Conservation (phyloP, 2,113 vertebrate species). For the Channa argus region DNA sequence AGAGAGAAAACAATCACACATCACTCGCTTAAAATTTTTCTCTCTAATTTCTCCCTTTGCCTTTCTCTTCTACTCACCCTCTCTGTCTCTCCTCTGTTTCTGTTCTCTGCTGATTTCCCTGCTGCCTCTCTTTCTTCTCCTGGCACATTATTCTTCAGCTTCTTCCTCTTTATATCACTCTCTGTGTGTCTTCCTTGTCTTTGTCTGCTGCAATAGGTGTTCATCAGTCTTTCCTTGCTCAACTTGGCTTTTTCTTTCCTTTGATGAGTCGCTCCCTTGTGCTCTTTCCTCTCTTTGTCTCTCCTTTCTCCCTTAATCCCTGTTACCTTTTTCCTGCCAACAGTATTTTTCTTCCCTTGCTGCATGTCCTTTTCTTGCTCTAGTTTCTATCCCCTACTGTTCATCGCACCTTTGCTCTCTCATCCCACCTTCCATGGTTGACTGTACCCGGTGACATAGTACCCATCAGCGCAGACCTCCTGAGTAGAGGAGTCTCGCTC, state of each 20-base stretch:
- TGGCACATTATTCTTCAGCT: constrained; percentile 63
- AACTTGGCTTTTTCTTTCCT: constrained; percentile 56
- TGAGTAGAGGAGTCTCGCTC: constrained; percentile 74
- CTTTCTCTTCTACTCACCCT: constrained; percentile 68
- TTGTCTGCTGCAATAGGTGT: constrained; percentile 70
- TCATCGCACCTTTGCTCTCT: constrained; percentile 37
- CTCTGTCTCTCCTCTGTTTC: constrained; percentile 49
- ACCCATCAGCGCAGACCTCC: constrained; percentile 75
- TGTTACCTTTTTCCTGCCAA: constrained; percentile 28
- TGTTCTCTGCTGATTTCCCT: constrained; percentile 73
- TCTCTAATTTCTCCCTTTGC: constrained; percentile 91
- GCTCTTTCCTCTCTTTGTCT: constrained; percentile 41
- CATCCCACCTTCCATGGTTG: constrained; percentile 59
- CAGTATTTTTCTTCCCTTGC: constrained; percentile 32
- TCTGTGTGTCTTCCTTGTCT: constrained; percentile 66
- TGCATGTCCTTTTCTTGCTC: constrained; percentile 31
- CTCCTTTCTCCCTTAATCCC: constrained; percentile 34
- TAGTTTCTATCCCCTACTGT: constrained; percentile 15
- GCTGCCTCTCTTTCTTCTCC: constrained; percentile 73
- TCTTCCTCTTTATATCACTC: constrained; percentile 66
- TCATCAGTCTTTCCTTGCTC: constrained; percentile 64
- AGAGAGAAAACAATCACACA: constrained; percentile 89
- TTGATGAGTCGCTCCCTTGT: constrained; percentile 57
- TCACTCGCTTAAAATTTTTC: constrained; percentile 89
- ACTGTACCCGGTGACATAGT: constrained; percentile 75